These are phyloP conservation scores for Macrochelys suwanniensis DNA, from an alignment of 2,797 vertebrate genomes.

Conservation along the genomic window DNA sequence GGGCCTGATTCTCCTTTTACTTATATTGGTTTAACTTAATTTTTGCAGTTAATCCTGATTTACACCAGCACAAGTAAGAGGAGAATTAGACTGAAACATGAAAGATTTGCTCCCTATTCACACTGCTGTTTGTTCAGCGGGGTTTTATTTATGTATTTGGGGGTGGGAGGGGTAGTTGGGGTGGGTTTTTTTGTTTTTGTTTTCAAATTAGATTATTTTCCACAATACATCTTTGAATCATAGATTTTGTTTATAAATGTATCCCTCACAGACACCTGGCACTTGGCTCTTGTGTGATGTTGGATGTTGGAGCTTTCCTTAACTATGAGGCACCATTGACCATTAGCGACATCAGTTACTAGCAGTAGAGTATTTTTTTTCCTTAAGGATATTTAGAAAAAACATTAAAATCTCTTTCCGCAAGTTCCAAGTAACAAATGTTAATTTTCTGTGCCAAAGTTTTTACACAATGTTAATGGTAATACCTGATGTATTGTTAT, in stretches of 20 bases:
- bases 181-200: background rate
- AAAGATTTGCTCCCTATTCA: background rate
- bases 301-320: background rate
- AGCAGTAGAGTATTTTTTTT: background rate
- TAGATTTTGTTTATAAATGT: background rate
- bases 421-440: background rate
- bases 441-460: slow-evolving; percentile 36
- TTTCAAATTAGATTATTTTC: background rate
- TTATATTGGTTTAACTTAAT: background rate
- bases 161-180: too few species aligned
- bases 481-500: background rate
- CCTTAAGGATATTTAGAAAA: slow-evolving; percentile 32
- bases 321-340: background rate
- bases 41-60: background rate
- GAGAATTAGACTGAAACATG: background rate
- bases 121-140: background rate
- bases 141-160: too few species aligned
- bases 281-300: background rate
- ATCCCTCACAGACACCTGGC: background rate
- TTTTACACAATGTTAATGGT: background rate
- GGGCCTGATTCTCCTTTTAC: background rate
- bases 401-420: slow-evolving; percentile 52
- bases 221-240: background rate
- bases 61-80: background rate
- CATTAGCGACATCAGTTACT: background rate